phyloP scores from a whole-genome alignment of 2,888 invertebrate genomes.

The Cryptocheilus praepositus region DNA sequence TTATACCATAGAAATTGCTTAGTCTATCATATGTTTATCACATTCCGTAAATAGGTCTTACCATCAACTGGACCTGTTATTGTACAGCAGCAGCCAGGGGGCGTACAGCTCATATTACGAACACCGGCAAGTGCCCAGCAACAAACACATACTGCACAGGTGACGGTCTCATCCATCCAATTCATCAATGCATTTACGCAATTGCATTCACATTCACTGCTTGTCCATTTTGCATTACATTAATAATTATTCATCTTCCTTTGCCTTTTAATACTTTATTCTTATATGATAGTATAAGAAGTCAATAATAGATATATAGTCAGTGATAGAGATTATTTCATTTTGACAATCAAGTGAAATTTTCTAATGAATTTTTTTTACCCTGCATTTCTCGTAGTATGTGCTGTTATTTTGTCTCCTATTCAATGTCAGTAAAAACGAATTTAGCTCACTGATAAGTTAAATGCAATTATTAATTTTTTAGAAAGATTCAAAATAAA shows the following conservation, averaged over 20 bases:
- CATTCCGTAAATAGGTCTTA: slow-evolving; percentile 72
- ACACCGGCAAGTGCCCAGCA: slow-evolving; percentile 78
- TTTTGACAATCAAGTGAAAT: no score
- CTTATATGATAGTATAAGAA: slow-evolving; percentile 8
- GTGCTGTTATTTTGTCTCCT: no score
- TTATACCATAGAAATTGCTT: slow-evolving; percentile 51
- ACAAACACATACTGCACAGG: slow-evolving; percentile 75
- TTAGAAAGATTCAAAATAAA: not conserved
- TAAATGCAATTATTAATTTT: no score
- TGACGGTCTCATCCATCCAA: slow-evolving; percentile 69
- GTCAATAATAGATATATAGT: no score
- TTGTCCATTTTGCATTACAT: slow-evolving; percentile 37
- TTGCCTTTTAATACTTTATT: slow-evolving; percentile 15
- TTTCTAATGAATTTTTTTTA: no score
- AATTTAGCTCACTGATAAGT: no score
- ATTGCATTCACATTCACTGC: slow-evolving; percentile 46
- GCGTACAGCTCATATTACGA: slow-evolving; percentile 83
- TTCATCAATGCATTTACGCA: slow-evolving; percentile 55
- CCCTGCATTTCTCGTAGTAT: no score
- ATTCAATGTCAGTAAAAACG: no score
- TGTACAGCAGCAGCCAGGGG: slow-evolving; percentile 81
- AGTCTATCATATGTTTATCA: slow-evolving; percentile 61
- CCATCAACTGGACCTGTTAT: slow-evolving; percentile 77
- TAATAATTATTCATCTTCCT: not conserved
- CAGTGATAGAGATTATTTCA: no score